Conservation (phyloP, 2,797 vertebrate species). For the Amniataba percoides region DNA sequence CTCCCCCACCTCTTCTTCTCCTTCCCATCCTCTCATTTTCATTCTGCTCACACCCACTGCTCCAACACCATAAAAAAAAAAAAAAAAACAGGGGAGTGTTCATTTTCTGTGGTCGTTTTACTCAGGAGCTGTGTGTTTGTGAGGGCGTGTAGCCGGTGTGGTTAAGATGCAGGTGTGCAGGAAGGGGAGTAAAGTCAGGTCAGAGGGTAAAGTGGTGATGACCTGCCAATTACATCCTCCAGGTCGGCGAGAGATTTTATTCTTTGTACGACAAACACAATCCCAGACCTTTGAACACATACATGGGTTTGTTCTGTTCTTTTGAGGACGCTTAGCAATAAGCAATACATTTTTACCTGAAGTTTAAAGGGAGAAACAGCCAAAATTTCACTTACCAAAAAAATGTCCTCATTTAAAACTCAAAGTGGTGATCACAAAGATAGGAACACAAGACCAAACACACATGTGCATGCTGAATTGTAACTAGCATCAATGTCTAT, state of each 20-base stretch:
- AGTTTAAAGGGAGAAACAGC: too few relatives aligned
- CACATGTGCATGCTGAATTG: not conserved
- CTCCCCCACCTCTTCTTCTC: conserved; percentile 1
- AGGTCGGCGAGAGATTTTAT: not conserved
- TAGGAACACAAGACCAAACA: not conserved
- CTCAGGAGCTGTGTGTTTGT: conserved; percentile 5
- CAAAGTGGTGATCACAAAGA: not conserved
- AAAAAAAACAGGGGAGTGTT: conserved; percentile 6
- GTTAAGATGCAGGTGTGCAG: conserved; percentile 1
- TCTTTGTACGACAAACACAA: conserved; percentile 34
- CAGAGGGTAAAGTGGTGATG: conserved; percentile 16
- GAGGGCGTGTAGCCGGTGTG: not conserved
- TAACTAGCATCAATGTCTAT: not conserved
- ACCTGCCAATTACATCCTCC: conserved; percentile 29
- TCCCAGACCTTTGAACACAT: not conserved
- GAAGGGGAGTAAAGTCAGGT: not conserved
- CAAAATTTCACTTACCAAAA: not conserved
- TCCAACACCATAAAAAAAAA: not conserved
- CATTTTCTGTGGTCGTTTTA: conserved; percentile 31
- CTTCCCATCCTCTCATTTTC: conserved; percentile 40
- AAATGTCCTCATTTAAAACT: not conserved
- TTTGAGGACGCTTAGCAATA: too few relatives aligned
- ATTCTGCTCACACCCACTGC: conserved; percentile 42
- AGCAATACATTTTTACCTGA: too few relatives aligned
- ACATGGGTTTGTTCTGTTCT: not conserved